A percentile compares a stretch with the other conserved stretches of the same genome.
phyloP scores from a whole-genome alignment of 1,140 invertebrate species.

The Drosophila pandora region DNA sequence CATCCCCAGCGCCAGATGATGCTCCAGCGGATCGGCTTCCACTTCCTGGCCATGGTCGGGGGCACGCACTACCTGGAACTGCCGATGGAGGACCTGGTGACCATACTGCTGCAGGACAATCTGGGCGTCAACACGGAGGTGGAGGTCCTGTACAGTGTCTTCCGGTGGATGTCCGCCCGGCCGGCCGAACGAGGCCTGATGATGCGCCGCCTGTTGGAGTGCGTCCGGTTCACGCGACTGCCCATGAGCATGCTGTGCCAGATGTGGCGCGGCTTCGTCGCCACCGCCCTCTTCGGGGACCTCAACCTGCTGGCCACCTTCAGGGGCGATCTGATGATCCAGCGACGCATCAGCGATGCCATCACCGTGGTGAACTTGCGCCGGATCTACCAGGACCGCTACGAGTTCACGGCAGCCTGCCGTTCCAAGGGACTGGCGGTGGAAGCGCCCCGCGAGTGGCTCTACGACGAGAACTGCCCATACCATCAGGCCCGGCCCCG shows the following conservation, averaged over 20 bases:
- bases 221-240: conserved; percentile 1
- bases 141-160: not conserved
- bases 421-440: not conserved
- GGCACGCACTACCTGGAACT: not conserved
- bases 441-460: not conserved
- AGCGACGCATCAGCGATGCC: not conserved
- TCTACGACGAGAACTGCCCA: conserved; percentile 1
- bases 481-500: not conserved
- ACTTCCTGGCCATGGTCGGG: conserved; percentile 1
- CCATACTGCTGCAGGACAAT: not conserved
- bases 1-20: not conserved
- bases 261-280: not conserved
- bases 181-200: not conserved
- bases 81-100: not conserved
- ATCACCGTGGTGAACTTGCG: not conserved
- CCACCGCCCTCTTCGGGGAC: not conserved
- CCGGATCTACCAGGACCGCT: not conserved
- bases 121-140: not conserved
- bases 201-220: conserved; percentile 5
- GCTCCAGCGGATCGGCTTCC: not conserved
- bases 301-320: not conserved
- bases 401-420: not conserved
- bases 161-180: not conserved
- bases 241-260: not conserved
- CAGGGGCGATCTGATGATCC: not conserved